Evolutionary conservation across 2,113 vertebrate genomes (phyloP), one percentile per base, ranked within the genome.

Genomic region (Glaucidium brasilianum): DNA sequence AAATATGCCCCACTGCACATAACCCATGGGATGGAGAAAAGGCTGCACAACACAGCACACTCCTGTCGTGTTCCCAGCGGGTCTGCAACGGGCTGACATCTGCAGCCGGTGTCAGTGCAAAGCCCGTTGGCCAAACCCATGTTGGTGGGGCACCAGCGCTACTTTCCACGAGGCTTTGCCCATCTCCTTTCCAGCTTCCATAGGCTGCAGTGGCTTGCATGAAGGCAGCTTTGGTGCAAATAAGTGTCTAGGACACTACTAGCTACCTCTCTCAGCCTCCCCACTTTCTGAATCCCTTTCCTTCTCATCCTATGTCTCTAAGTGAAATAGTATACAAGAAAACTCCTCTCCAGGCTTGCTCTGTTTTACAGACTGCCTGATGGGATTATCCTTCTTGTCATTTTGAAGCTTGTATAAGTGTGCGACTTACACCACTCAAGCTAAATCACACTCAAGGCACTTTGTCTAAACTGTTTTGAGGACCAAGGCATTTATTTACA

Each of bases 361-460:
- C 81, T 87, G 77, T 88, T 89, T 95, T 92, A 77, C 81, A 88
- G 91, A 16, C 92, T 93, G 91, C 81, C 93, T 91, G 89, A 94
- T 85, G 78, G 74, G 93, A 95, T 97, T 97, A 92, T 95, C 94
- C 94, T 96, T 96, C 94, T 82, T 94, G 87, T 94, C 89, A 91
- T 94, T 94, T 87, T 85, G 71, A 91, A 95, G 88, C 94, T 82
- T 82, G 84, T 92, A 45, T 91, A 94, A 92, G 89, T 32, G 5
- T 73, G 84, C 0, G 5, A 85, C 84, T 95, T 95, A 89, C 29
- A 90, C 62, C 95, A 90, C 87, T 95, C 92, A 34, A 94, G 77
- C 53, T 92, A 91, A 94, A 95, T 95, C 92, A 79, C 92, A 88
- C 76, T 95, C 95, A 69, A 93, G 82, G 53, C 88, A 85, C 72